Evolutionary conservation across 2,888 invertebrate species (phyloP).

Genomic region (Mimas tiliae): DNA sequence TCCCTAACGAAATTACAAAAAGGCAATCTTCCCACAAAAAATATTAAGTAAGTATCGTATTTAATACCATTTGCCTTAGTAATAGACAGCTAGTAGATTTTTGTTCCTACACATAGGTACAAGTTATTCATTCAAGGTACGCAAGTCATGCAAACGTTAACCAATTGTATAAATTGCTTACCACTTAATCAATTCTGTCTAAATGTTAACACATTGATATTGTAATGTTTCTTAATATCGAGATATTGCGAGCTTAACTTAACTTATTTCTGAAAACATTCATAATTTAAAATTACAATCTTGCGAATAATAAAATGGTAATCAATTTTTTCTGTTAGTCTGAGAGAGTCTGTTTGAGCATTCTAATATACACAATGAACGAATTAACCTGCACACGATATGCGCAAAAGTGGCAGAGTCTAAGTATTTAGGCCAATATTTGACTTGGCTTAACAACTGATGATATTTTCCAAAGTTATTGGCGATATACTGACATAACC

Average conservation of each 20-base stretch:
- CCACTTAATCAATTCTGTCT: constrained; percentile 18
- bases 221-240: background rate
- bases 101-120: constrained; percentile 2
- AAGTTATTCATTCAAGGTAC: constrained; percentile 41
- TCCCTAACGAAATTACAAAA: background rate
- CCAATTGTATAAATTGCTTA: constrained; percentile 37
- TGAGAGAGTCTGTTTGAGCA: too few relatives aligned
- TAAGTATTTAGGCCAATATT: too few relatives aligned
- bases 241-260: background rate
- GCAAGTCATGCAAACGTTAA: constrained; percentile 40
- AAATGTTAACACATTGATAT: background rate
- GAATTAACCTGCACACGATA: too few relatives aligned
- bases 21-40: background rate
- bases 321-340: too few relatives aligned
- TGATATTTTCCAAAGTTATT: too few relatives aligned
- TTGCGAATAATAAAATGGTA: too few relatives aligned
- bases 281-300: too few relatives aligned
- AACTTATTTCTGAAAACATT: too few relatives aligned
- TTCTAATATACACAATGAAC: too few relatives aligned
- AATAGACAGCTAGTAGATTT: constrained; percentile 18
- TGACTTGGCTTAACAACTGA: too few relatives aligned
- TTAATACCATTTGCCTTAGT: background rate
- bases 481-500: too few relatives aligned
- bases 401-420: too few relatives aligned
- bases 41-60: background rate